Evolutionary conservation across 2,888 invertebrate species (phyloP), one percentile per base, ranked within the genome.

Genomic region (Euspilapteryx auroguttella): DNA sequence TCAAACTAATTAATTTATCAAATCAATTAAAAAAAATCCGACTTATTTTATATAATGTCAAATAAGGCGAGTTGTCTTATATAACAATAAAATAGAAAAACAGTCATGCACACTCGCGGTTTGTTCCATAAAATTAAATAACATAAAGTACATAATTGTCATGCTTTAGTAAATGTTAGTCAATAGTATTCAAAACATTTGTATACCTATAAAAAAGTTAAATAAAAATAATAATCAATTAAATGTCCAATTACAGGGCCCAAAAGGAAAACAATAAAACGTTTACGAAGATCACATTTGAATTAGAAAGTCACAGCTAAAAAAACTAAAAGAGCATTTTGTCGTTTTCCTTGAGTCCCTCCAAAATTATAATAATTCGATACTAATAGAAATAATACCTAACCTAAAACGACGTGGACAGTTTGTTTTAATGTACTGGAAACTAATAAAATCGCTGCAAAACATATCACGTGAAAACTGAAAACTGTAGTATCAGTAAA

Each of bases 101-200:
- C 36, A 50, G 71, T 68, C 73, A 73, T 75, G 73, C 73, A 71
- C 46, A 66, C 66, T 64, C 65, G 63, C 66, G 61, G 66, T 69
- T 73, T 68, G 53, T n/a, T n/a, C n/a, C n/a, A 46, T 39, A 49
- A 49, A 41, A 48, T 64, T 64, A 50, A 50, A 38, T 33, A 62
- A 58, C 53, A 45, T 47, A 43, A 49, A 44, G 73, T 75, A n/a
- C 71, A 75, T 75, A 71, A 73, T 55, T 65, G 66, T 68, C 58
- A 69, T 59, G 39, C 41, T 65, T 75, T 73, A 73, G 69, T 71
- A 50, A 41, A 54, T 62, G 73, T 75, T 75, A 75, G 73, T 75
- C 71, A 71, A 63, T 51, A 50, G 55, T 50, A 62, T 64, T 65
- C 53, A 68, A 68, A 71, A 58, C 40, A 37, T 27, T 26, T 25